A percentile compares a stretch with the other conserved stretches of the same genome.
These are phyloP conservation scores for Drosophila tsacasi DNA, from an alignment of 1,140 invertebrate genomes.

Conservation along the genomic window DNA sequence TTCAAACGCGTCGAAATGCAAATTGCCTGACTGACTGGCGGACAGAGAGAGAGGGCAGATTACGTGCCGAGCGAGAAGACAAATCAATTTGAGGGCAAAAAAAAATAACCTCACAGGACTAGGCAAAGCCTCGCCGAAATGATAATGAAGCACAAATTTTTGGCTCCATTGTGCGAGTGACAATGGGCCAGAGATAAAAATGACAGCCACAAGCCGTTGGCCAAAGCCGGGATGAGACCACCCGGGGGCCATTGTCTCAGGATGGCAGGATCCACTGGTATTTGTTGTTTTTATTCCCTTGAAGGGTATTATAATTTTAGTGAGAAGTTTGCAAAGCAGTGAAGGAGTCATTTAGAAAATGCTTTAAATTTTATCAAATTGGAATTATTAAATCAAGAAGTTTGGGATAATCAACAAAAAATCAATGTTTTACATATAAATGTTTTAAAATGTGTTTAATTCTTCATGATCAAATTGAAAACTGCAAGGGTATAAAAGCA, in stretches of 20 bases:
- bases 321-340: background rate
- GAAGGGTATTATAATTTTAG: background rate
- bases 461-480: background rate
- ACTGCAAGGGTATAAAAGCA: background rate
- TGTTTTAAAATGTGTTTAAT: background rate
- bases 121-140: slow-evolving; percentile 15
- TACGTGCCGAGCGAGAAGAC: slow-evolving; percentile 60
- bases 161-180: slow-evolving; percentile 68
- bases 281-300: background rate
- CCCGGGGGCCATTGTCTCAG: slow-evolving; percentile 59
- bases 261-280: slow-evolving; percentile 18
- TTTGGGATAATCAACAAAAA: too few species aligned
- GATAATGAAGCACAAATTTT: slow-evolving; percentile 64
- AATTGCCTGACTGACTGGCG: slow-evolving; percentile 53
- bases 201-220: slow-evolving; percentile 67
- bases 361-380: too few species aligned
- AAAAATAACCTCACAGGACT: background rate
- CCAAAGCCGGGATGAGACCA: slow-evolving; percentile 28
- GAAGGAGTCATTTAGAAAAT: too few species aligned
- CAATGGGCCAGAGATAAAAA: slow-evolving; percentile 75
- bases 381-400: too few species aligned
- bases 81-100: slow-evolving; percentile 72
- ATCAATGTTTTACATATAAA: too few species aligned
- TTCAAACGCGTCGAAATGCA: slow-evolving; percentile 77
- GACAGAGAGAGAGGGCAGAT: background rate